phyloP scores from a whole-genome alignment of 2,113 vertebrate species.

The Geococcyx californianus region DNA sequence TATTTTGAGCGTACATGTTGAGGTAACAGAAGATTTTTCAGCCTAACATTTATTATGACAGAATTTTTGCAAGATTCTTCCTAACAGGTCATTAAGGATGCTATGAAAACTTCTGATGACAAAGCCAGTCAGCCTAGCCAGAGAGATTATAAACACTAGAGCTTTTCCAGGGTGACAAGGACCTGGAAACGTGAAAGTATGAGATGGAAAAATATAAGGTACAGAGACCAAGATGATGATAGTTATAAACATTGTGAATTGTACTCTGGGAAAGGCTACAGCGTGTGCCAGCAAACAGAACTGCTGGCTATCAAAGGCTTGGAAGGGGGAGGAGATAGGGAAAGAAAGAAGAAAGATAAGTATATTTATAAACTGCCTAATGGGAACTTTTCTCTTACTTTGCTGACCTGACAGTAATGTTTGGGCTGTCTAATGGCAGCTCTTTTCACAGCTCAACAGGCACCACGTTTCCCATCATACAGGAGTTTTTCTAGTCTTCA shows the following conservation, averaged over 20 bases:
- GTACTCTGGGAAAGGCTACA: background rate
- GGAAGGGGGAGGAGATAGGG: background rate
- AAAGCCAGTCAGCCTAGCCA: background rate
- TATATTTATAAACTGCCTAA: background rate
- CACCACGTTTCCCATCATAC: background rate
- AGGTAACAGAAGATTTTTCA: slow-evolving; percentile 38
- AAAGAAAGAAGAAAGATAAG: background rate
- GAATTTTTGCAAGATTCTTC: slow-evolving; percentile 38
- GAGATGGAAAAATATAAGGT: slow-evolving; percentile 25
- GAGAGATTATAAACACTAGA: slow-evolving; percentile 36
- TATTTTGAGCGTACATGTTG: slow-evolving; percentile 18
- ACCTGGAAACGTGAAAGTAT: slow-evolving; percentile 25
- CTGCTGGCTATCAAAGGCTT: background rate
- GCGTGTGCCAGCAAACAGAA: background rate
- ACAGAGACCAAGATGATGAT: slow-evolving; percentile 3
- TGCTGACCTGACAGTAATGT: background rate
- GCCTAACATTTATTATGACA: slow-evolving; percentile 34
- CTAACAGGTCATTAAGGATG: slow-evolving; percentile 42
- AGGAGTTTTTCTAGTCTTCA: background rate
- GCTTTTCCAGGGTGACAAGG: slow-evolving; percentile 2
- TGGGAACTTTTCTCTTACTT: background rate
- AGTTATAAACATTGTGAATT: slow-evolving; percentile 12
- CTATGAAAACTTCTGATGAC: slow-evolving; percentile 25
- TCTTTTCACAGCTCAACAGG: slow-evolving; percentile 9
- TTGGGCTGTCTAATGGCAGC: background rate